Base-by-base conservation (phyloP, 2,113 vertebrate genomes). In the Mionectes macconnelli region DNA sequence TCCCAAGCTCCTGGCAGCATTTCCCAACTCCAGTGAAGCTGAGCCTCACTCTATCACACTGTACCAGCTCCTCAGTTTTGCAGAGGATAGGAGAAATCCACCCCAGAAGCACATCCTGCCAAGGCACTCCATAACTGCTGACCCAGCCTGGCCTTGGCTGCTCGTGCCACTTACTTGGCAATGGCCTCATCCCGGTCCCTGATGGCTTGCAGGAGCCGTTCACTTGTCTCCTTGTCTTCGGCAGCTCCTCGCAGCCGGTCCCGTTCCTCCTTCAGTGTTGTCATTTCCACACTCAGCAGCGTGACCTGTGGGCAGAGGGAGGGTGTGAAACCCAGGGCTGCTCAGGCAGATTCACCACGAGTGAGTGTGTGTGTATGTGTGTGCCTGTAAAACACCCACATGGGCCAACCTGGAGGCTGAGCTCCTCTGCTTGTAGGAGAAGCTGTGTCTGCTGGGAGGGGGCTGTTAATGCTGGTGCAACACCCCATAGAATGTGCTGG, bases 141-240 rank as follows among this genome's bases (percentile, higher is more conserved):
- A 10, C 19, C 27, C 75, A 47, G 84, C 23, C 75, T 17, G 55
- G 67, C 56, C 57, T 33, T 35, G 30, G 40, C 67, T 44, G 10
- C 14, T 12, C 5, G 10, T 25, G 24, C 7, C 45, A 79, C 98
- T 78, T 98, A 99, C 99, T 99, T 99, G 90, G 99, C 98, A 42
- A 99, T 99, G 94, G 99, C 99, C 39, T 99, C 99, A 3, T 99
- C 99, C 79, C 99, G 93, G 98, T 99, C 99, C 97, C 98, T 97
- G 96, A 99, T 99, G n/a, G 99, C 99, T 64, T 98, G 99, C 97
- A 99, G 98, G 74, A 99, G 98, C 97, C 97, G 99, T 60, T 99
- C 99, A 44, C 97, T 98, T 76, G 98, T 98, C 66, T 99, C 99
- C 94, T 96, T 98, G 73, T 99, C 98, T 72, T 99, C 99, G 9